These are phyloP conservation scores for Galemys pyrenaicus DNA, from an alignment of 2,113 vertebrate species.

Conservation along the genomic window DNA sequence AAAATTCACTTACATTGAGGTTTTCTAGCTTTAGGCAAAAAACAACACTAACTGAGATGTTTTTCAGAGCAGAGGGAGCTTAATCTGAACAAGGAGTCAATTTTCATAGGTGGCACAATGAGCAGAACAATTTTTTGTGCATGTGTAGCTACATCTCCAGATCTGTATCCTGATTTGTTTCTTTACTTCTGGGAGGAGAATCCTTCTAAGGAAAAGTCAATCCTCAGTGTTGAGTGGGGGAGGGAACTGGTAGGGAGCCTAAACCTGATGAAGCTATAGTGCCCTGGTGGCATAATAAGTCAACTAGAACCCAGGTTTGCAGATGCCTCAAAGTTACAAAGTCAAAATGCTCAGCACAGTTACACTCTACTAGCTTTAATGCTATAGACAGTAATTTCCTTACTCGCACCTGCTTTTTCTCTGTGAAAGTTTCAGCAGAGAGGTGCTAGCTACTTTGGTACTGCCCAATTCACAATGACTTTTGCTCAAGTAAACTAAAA, in stretches of 20 bases:
- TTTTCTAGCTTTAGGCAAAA: constrained; percentile 49
- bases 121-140: neutral
- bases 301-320: neutral
- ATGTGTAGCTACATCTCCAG: neutral
- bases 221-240: neutral
- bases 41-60: neutral
- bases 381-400: neutral
- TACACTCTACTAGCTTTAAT: neutral
- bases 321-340: neutral
- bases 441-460: neutral
- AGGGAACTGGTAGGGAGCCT: neutral
- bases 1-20: neutral
- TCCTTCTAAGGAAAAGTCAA: neutral
- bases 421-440: neutral
- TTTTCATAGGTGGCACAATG: neutral
- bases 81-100: neutral
- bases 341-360: neutral
- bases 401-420: neutral
- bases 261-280: neutral
- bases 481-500: neutral
- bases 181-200: neutral
- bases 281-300: neutral
- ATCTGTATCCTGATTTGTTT: neutral
- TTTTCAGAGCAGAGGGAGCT: neutral
- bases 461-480: neutral